Evolutionary conservation across 2,888 invertebrate genomes (phyloP).

Genomic region (Caenorhabditis sinica): DNA sequence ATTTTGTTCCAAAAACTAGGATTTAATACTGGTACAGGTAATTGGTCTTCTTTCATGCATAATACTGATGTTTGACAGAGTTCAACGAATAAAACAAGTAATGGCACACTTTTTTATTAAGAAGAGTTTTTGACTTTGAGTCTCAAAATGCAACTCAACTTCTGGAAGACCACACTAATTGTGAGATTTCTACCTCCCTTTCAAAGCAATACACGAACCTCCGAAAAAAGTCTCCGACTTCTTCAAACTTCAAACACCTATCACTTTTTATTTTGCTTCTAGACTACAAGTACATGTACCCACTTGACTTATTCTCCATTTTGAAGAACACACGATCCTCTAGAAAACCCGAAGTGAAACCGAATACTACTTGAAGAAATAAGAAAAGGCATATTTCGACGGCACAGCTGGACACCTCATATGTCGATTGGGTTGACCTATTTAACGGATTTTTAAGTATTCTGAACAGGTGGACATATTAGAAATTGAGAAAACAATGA

Average conservation of each 20-base stretch:
- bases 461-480: slow-evolving; percentile 25
- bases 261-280: neutral
- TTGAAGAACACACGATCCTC: slow-evolving; percentile 30
- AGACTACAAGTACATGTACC: slow-evolving; percentile 19
- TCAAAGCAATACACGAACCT: no score
- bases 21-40: no score
- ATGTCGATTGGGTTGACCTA: slow-evolving; percentile 48
- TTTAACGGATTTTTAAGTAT: slow-evolving; percentile 49
- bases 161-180: no score
- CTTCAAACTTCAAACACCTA: slow-evolving; percentile 13
- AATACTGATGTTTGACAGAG: no score
- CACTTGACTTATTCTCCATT: slow-evolving; percentile 19
- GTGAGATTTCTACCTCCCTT: no score
- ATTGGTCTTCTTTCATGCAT: no score
- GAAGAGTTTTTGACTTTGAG: no score
- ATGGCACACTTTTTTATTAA: no score
- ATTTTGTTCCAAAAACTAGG: no score
- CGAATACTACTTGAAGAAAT: slow-evolving; percentile 46
- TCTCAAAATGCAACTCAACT: no score
- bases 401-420: slow-evolving; percentile 49
- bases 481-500: neutral
- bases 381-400: slow-evolving; percentile 28
- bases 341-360: slow-evolving; percentile 42
- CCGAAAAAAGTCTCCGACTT: no score
- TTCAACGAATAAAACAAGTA: no score